These are phyloP conservation scores for Lepidochrysops patricia DNA, from an alignment of 2,888 invertebrate species.

Conservation along the genomic window DNA sequence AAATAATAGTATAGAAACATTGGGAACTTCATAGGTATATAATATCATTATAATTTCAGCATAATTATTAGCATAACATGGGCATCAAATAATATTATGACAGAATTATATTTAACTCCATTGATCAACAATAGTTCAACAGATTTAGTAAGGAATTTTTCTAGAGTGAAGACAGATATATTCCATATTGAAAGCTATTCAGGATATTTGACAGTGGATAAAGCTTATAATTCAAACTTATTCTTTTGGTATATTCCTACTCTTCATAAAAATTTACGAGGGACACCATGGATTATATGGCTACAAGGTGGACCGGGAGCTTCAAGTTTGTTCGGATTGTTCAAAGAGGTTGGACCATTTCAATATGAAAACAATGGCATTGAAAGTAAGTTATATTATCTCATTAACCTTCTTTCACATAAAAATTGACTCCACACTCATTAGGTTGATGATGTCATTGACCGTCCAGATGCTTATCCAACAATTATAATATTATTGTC, in stretches of 20 bases:
- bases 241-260: slow-evolving; percentile 90
- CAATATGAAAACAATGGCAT: slow-evolving; percentile 12
- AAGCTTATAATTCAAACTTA: slow-evolving; percentile 80
- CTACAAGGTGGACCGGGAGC: slow-evolving; percentile 90
- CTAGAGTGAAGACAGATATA: slow-evolving; percentile 39
- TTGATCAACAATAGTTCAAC: slow-evolving; percentile 38
- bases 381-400: slow-evolving; percentile 16
- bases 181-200: slow-evolving; percentile 61
- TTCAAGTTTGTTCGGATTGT: slow-evolving; percentile 70
- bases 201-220: slow-evolving; percentile 79
- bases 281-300: slow-evolving; percentile 85
- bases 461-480: no score
- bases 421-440: no score
- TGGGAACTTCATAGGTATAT: no score
- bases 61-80: not conserved
- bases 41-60: slow-evolving; percentile 12
- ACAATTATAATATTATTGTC: no score
- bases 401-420: not conserved
- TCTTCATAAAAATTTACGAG: slow-evolving; percentile 39
- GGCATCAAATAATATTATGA: slow-evolving; percentile 35
- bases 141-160: slow-evolving; percentile 38
- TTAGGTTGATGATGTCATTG: no score
- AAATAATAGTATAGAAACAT: no score
- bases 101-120: slow-evolving; percentile 45
- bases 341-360: slow-evolving; percentile 59